Percentiles rank a stretch among this genome's conserved stretches.
Evolutionary conservation across 2,888 invertebrate genomes (phyloP).

Genomic region (Ochlodes sylvanus): DNA sequence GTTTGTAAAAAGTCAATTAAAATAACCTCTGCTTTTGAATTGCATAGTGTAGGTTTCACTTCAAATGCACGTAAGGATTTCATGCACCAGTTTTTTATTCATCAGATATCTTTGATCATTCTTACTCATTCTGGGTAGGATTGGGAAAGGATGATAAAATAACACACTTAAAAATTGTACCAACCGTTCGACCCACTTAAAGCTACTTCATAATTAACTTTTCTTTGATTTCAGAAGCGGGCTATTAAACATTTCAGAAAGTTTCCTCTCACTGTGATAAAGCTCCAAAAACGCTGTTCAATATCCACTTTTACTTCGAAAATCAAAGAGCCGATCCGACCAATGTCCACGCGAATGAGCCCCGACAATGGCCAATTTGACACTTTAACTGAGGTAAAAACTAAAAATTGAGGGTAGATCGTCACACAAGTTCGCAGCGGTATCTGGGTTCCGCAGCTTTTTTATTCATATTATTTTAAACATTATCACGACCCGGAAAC

Average conservation of each 20-base stretch:
- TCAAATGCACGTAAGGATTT: no score
- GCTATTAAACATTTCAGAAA: background rate
- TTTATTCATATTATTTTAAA: constrained; percentile 1
- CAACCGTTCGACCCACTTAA: background rate
- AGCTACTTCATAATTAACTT: background rate
- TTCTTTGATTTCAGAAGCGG: no score
- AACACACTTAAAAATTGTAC: no score
- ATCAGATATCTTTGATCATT: no score
- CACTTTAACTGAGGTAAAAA: constrained; percentile 71
- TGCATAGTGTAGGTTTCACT: no score
- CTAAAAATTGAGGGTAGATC: constrained; percentile 42
- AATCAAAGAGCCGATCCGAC: constrained; percentile 14
- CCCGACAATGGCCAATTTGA: constrained; percentile 77
- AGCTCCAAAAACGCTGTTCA: constrained; percentile 1
- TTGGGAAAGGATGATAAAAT: no score
- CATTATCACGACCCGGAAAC: no score
- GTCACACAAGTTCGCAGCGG: background rate
- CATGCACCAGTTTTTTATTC: no score
- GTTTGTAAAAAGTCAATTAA: no score
- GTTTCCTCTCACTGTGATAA: background rate
- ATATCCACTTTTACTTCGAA: constrained; percentile 17
- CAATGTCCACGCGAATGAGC: constrained; percentile 45
- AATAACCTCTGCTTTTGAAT: no score
- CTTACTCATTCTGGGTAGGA: no score
- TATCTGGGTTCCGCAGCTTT: constrained; percentile 30